phyloP scores from a whole-genome alignment of 2,888 invertebrate genomes.

The Pammene aurita region DNA sequence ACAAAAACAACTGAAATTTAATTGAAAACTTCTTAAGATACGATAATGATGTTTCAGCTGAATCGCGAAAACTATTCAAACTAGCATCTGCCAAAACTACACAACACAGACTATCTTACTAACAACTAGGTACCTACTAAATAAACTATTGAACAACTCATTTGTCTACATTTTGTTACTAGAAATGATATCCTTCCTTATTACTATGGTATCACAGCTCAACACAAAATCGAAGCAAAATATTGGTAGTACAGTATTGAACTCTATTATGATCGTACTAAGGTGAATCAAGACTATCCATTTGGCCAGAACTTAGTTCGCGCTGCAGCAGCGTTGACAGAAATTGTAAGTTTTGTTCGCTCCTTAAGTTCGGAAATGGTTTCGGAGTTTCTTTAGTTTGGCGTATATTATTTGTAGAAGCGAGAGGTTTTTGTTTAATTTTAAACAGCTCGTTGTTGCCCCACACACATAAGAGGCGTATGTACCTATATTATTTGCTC shows the following conservation, averaged over 20 bases:
- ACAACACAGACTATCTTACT: conserved; percentile 3
- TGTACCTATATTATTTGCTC: too few species aligned
- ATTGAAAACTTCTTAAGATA: too few species aligned
- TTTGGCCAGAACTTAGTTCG: background rate
- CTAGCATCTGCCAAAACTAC: conserved; percentile 4
- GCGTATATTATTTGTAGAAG: too few species aligned
- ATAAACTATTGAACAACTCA: background rate
- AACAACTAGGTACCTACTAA: conserved; percentile 4
- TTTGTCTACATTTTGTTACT: conserved; percentile 23
- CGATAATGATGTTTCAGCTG: background rate
- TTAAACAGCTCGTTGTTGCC: too few species aligned
- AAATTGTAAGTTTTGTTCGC: too few species aligned
- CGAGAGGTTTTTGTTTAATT: too few species aligned
- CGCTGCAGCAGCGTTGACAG: conserved; percentile 5
- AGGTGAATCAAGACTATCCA: background rate
- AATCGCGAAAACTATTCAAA: background rate
- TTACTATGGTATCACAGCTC: background rate
- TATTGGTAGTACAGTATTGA: background rate
- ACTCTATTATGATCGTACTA: conserved; percentile 1
- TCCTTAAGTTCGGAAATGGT: too few species aligned
- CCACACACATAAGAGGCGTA: too few species aligned
- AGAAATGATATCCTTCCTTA: background rate
- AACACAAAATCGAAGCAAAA: background rate
- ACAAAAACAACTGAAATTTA: too few species aligned
- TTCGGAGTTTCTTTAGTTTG: too few species aligned